These are phyloP conservation scores for Drosophila testacea DNA, from an alignment of 2,888 invertebrate genomes.

Conservation along the genomic window DNA sequence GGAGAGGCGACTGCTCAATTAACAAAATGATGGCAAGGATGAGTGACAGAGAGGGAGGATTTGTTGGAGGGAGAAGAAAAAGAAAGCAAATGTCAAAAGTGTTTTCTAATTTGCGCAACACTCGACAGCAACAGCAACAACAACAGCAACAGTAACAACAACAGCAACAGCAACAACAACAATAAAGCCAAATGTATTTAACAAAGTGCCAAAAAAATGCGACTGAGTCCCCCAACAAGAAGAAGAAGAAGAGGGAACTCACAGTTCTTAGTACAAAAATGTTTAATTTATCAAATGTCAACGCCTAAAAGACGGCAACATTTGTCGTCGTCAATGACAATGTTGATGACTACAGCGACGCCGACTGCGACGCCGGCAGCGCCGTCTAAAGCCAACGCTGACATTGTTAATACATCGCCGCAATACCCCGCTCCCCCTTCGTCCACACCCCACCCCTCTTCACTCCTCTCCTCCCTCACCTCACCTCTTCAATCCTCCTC, in stretches of 20 bases:
- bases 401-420: constrained; percentile 61
- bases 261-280: constrained; percentile 61
- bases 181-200: constrained; percentile 73
- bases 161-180: constrained; percentile 39
- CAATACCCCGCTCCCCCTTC: constrained; percentile 16
- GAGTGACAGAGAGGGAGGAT: neutral
- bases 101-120: constrained; percentile 75
- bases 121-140: constrained; percentile 43
- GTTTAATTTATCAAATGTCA: constrained; percentile 82
- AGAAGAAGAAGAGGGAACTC: neutral
- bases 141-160: constrained; percentile 54
- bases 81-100: constrained; percentile 73
- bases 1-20: constrained; percentile 65
- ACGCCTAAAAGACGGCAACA: constrained; percentile 79
- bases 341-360: constrained; percentile 63
- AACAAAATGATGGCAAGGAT: constrained; percentile 56
- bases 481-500: constrained; percentile 6
- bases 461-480: neutral
- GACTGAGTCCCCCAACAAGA: constrained; percentile 22
- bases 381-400: constrained; percentile 34
- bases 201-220: constrained; percentile 70
- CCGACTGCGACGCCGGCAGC: constrained; percentile 30
- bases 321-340: constrained; percentile 80
- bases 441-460: neutral
- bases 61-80: neutral